A percentile compares a stretch with the other conserved stretches of the same genome.
These are phyloP conservation scores for Helicoverpa assulta DNA, from an alignment of 2,888 invertebrate species.

Conservation along the genomic window DNA sequence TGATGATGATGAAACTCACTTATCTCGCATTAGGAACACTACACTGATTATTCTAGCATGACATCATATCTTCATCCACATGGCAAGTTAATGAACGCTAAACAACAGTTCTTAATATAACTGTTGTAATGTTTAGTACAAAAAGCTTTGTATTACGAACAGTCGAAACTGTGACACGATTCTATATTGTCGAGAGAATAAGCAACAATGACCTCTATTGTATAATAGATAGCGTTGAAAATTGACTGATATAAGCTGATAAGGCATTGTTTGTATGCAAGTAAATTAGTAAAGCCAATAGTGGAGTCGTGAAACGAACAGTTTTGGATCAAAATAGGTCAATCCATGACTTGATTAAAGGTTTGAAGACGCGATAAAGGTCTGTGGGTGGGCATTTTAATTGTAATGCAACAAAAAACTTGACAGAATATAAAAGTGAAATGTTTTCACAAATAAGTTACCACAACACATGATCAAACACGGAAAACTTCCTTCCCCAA, in stretches of 20 bases:
- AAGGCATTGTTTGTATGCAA: conserved; percentile 18
- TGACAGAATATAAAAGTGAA: not conserved
- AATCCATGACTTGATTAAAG: not conserved
- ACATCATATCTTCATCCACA: conserved; percentile 66
- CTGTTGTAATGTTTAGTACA: conserved; percentile 43
- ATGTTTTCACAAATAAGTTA: not conserved
- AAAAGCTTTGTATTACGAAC: conserved; percentile 39
- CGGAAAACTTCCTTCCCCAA: conserved; percentile 27
- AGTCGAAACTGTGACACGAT: conserved; percentile 50
- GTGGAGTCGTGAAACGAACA: conserved; percentile 15
- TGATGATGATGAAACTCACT: conserved; percentile 5
- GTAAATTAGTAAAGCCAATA: conserved; percentile 25
- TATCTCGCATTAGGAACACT: not conserved
- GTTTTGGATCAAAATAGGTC: not conserved
- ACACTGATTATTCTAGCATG: conserved; percentile 44
- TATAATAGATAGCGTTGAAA: conserved; percentile 14
- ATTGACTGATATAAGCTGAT: conserved; percentile 9
- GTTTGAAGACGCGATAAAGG: not conserved
- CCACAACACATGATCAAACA: not conserved
- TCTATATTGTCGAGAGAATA: conserved; percentile 13
- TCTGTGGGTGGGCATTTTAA: not conserved
- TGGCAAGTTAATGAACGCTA: conserved; percentile 69
- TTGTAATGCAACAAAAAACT: not conserved
- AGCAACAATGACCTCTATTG: conserved; percentile 20
- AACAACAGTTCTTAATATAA: conserved; percentile 64